Conservation (phyloP, 2,113 vertebrate genomes). For the Phycodurus eques region DNA sequence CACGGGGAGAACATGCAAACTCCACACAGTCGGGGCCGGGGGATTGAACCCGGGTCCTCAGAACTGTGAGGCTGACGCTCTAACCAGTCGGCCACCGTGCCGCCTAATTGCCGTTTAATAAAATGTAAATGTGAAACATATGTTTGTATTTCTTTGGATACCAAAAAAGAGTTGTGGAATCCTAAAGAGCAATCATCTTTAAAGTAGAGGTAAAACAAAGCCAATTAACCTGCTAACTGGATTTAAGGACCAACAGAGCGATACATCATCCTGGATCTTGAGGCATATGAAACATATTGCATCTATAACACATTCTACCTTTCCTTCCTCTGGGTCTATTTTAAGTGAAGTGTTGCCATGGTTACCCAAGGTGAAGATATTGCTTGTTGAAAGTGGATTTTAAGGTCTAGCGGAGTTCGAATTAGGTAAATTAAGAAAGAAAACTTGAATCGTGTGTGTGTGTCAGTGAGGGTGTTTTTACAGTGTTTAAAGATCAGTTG, state of each 20-base stretch:
- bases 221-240: constrained; percentile 36
- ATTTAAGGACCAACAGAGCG: constrained; percentile 43
- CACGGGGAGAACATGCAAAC: no score
- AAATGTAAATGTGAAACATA: not conserved
- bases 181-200: constrained; percentile 2
- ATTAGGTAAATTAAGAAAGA: constrained; percentile 49
- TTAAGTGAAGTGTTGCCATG: constrained; percentile 74
- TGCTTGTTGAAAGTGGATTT: constrained; percentile 62
- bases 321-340: constrained; percentile 70
- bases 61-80: no score
- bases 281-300: constrained; percentile 55
- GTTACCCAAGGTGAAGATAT: constrained; percentile 65
- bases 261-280: constrained; percentile 52
- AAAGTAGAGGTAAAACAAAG: constrained; percentile 35
- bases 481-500: constrained; percentile 30
- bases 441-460: constrained; percentile 42
- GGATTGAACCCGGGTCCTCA: no score
- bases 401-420: constrained; percentile 59
- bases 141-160: not conserved
- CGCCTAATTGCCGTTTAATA: not conserved
- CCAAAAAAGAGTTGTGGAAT: not conserved
- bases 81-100: no score
- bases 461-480: constrained; percentile 27
- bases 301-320: constrained; percentile 24
- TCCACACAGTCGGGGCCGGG: no score